Evolutionary conservation across 92 coral and sea anemone genomes (phyloP).

Genomic region (Porites evermanni): DNA sequence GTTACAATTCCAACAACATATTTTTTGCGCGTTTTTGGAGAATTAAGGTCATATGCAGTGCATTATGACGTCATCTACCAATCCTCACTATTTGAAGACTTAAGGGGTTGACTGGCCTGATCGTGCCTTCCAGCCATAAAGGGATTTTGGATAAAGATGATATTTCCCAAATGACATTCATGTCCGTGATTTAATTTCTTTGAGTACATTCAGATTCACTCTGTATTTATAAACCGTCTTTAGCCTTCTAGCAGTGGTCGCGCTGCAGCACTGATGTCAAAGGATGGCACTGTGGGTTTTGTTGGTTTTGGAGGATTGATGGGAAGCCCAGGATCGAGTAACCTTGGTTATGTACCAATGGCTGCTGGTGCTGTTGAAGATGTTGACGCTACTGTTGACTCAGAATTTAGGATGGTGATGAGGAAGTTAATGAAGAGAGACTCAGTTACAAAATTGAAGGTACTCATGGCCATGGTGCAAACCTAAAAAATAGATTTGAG

Average conservation of each 20-base stretch:
- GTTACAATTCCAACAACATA: too few relatives aligned
- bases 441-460: conserved; percentile 94
- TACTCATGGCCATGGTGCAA: background rate
- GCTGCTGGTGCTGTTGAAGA: conserved; percentile 74
- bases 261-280: conserved; percentile 88
- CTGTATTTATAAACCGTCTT: background rate
- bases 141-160: too few relatives aligned
- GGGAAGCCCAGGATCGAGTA: conserved; percentile 68
- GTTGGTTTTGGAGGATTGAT: conserved; percentile 88
- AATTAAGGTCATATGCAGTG: too few relatives aligned
- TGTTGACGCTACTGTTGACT: conserved; percentile 81
- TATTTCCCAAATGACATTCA: too few relatives aligned
- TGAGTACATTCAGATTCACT: too few relatives aligned
- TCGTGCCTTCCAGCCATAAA: too few relatives aligned
- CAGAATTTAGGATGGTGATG: conserved; percentile 92
- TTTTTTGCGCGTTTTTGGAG: too few relatives aligned
- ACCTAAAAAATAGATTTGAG: background rate
- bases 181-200: too few relatives aligned
- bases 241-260: conserved; percentile 99
- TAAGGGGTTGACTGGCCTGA: too few relatives aligned
- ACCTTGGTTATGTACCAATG: conserved; percentile 90
- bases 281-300: conserved; percentile 90
- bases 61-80: too few relatives aligned
- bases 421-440: conserved; percentile 93
- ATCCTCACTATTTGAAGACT: too few relatives aligned